These are phyloP conservation scores for Prionace glauca DNA, from an alignment of 2,797 vertebrate genomes.

Conservation along the genomic window DNA sequence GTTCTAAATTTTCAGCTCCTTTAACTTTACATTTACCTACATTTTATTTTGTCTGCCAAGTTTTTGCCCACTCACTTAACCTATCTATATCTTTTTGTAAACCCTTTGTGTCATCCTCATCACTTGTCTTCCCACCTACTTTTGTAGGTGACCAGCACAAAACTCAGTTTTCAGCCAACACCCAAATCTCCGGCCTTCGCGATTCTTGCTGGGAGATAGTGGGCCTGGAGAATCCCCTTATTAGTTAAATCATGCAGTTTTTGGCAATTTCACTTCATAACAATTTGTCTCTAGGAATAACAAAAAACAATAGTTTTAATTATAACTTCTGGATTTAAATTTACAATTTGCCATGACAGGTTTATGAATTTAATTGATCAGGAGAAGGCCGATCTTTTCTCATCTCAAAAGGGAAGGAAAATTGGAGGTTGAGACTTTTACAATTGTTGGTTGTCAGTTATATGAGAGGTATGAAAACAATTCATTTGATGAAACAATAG, in stretches of 20 bases:
- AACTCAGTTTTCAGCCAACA: no score
- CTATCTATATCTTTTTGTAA: no score
- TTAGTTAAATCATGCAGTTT: not conserved
- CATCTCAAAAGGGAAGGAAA: not conserved
- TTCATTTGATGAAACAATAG: not conserved
- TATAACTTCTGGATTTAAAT: not conserved
- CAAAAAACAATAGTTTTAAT: not conserved
- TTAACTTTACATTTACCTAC: no score
- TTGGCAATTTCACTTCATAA: not conserved
- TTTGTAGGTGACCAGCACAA: no score
- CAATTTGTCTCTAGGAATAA: not conserved
- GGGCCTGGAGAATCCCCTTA: no score
- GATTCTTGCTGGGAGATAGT: no score
- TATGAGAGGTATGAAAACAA: not conserved
- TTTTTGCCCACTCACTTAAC: no score
- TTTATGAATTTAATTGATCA: not conserved
- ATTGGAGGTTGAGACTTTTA: not conserved
- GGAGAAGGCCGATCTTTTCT: not conserved
- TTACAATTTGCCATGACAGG: not conserved
- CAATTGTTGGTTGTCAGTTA: not conserved
- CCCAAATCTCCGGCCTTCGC: no score
- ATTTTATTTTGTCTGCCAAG: no score
- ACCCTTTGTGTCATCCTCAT: no score
- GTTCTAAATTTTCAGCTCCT: no score
- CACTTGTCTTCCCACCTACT: no score